Evolutionary conservation across 2,113 vertebrate genomes (phyloP).

Genomic region (Aptenodytes forsteri): DNA sequence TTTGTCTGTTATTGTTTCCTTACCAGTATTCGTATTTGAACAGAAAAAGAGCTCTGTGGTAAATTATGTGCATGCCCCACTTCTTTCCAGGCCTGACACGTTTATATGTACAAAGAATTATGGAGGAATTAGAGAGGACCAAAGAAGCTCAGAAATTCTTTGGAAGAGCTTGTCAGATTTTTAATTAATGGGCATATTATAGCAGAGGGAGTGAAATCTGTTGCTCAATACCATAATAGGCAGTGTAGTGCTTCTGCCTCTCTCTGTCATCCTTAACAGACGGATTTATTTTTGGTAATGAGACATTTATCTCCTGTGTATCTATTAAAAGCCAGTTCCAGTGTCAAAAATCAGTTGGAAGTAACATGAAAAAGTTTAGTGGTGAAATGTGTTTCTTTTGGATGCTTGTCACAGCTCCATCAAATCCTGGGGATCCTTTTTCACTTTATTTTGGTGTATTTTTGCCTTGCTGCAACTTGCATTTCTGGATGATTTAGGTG

Average conservation of each 20-base stretch:
- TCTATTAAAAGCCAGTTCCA: constrained; percentile 47
- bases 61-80: background rate
- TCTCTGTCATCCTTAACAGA: constrained; percentile 34
- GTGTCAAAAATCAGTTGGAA: constrained; percentile 51
- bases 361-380: background rate
- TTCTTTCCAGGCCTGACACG: constrained; percentile 30
- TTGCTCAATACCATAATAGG: constrained; percentile 68
- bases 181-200: constrained; percentile 44
- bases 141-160: constrained; percentile 51
- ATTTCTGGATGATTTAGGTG: background rate
- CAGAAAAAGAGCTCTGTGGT: background rate
- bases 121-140: constrained; percentile 20
- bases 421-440: background rate
- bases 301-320: constrained; percentile 54
- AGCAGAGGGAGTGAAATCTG: constrained; percentile 50
- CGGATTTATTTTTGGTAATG: constrained; percentile 65
- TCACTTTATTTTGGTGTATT: background rate
- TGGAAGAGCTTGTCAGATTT: constrained; percentile 40
- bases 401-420: background rate
- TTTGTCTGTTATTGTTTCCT: constrained; percentile 11
- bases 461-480: background rate
- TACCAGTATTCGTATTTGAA: background rate
- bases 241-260: constrained; percentile 38
- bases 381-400: constrained; percentile 6
- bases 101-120: constrained; percentile 53